Conservation (phyloP, 2,888 invertebrate genomes). For the Drosophila paucipuncta region DNA sequence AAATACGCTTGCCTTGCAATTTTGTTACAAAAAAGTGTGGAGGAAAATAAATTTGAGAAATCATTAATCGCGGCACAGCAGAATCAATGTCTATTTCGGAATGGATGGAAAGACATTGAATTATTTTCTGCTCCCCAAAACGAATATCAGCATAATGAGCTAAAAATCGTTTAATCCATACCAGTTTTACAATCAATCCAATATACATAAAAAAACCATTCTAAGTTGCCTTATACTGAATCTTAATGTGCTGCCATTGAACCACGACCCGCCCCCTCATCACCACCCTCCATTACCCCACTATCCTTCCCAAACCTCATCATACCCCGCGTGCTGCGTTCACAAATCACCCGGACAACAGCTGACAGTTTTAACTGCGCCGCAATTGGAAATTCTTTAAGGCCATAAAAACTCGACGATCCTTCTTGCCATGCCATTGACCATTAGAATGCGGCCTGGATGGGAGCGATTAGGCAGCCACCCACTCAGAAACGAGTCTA, state of each 20-base stretch:
- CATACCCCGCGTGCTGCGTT: neutral
- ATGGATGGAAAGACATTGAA: neutral
- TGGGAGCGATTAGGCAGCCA: constrained; percentile 45
- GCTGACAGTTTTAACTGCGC: constrained; percentile 64
- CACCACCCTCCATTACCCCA: too few species aligned
- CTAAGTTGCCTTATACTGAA: constrained; percentile 12
- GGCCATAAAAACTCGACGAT: constrained; percentile 56
- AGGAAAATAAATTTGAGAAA: neutral
- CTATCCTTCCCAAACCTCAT: neutral
- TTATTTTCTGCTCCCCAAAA: neutral
- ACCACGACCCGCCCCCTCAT: neutral
- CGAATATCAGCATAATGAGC: neutral
- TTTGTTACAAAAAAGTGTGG: neutral
- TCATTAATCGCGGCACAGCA: neutral
- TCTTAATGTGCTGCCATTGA: neutral
- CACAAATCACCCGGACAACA: constrained; percentile 56
- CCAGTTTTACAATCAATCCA: constrained; percentile 1
- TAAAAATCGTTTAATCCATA: constrained; percentile 14
- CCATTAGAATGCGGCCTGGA: constrained; percentile 50
- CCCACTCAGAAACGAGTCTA: neutral
- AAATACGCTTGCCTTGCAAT: too few species aligned
- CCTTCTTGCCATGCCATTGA: constrained; percentile 38
- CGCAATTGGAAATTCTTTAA: constrained; percentile 66
- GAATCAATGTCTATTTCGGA: neutral
- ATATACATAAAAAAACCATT: neutral